Conservation (phyloP, 2,888 invertebrate genomes). For the Cheilosia soror region DNA sequence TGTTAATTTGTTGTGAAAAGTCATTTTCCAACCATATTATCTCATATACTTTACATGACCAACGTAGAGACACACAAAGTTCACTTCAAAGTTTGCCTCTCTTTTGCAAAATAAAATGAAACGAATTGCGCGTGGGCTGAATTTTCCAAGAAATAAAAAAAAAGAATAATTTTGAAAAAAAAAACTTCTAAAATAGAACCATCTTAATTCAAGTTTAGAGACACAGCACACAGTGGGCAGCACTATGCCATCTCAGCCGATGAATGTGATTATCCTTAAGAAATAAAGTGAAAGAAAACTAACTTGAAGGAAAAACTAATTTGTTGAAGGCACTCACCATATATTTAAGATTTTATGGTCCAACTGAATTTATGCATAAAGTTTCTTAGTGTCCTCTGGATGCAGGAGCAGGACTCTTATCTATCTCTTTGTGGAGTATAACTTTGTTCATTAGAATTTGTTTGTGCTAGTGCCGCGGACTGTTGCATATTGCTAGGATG, state of each 20-base stretch:
- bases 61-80: neutral
- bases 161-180: neutral
- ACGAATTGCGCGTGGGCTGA: constrained; percentile 2
- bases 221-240: constrained; percentile 15
- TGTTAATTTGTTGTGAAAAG: constrained; percentile 50
- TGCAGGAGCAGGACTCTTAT: constrained; percentile 1
- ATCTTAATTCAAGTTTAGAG: constrained; percentile 38
- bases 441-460: constrained; percentile 18
- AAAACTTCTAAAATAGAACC: constrained; percentile 39
- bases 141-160: constrained; percentile 8
- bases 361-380: constrained; percentile 56
- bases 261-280: constrained; percentile 10
- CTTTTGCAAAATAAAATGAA: constrained; percentile 3
- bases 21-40: constrained; percentile 5
- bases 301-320: constrained; percentile 38
- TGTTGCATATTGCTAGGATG: constrained; percentile 23
- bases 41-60: neutral
- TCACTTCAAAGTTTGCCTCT: constrained; percentile 14
- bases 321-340: constrained; percentile 26
- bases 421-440: neutral
- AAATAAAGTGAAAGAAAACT: constrained; percentile 9
- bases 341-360: constrained; percentile 36
- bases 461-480: neutral
- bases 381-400: constrained; percentile 27
- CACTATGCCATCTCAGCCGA: neutral